These are phyloP conservation scores for Mythimna loreyi DNA, from an alignment of 2,888 invertebrate species.

Conservation along the genomic window DNA sequence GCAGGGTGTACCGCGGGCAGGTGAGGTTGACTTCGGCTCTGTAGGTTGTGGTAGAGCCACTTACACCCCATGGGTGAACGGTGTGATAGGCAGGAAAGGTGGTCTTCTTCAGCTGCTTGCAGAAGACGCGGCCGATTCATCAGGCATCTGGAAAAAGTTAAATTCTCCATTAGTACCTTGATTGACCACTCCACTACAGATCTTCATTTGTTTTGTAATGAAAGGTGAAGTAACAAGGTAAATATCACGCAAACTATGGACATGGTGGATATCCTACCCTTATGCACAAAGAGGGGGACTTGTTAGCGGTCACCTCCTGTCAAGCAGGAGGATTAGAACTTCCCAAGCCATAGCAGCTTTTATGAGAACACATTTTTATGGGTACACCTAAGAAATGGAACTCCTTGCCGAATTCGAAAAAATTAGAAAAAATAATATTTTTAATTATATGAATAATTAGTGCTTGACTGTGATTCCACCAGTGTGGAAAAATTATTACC, in stretches of 20 bases:
- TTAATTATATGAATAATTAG: too few relatives aligned
- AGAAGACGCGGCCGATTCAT: rapidly evolving
- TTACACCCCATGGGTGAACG: conserved; percentile 41
- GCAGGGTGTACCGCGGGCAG: conserved; percentile 55
- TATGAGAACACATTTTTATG: not conserved
- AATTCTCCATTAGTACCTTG: not conserved
- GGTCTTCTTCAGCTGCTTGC: too few relatives aligned
- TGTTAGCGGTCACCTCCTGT: too few relatives aligned
- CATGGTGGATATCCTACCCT: not conserved
- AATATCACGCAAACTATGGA: not conserved
- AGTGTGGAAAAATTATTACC: too few relatives aligned
- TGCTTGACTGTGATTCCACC: too few relatives aligned
- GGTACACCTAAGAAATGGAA: not conserved
- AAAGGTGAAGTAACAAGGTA: too few relatives aligned
- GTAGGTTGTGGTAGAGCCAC: conserved; percentile 20
- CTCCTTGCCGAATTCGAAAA: not conserved
- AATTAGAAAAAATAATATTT: too few relatives aligned
- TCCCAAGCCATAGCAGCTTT: too few relatives aligned
- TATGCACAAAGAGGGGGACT: not conserved
- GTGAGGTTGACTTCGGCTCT: conserved; percentile 49
- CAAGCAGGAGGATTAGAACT: not conserved
- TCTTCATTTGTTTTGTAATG: not conserved
- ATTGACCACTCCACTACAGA: not conserved
- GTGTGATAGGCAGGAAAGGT: too few relatives aligned
- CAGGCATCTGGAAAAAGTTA: conserved; percentile 1